Evolutionary conservation across 2,888 invertebrate genomes (phyloP).

Genomic region (Sminthurides aquaticus): DNA sequence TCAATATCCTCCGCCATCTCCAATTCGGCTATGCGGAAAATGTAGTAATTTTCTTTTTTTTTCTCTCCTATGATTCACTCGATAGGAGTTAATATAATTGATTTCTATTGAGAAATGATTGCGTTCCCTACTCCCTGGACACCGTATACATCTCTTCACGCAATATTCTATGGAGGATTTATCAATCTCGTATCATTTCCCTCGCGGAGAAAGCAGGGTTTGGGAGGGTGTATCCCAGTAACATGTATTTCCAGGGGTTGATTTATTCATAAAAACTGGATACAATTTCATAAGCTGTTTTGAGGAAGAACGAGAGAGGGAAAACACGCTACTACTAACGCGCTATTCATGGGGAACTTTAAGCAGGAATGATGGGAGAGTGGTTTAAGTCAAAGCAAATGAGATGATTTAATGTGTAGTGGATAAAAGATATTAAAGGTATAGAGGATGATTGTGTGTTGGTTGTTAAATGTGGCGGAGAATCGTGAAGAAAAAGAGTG

Average conservation of each 20-base stretch:
- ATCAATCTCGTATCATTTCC: no score
- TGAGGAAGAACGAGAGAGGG: neutral
- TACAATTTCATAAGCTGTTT: neutral
- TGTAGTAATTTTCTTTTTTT: neutral
- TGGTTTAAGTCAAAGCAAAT: no score
- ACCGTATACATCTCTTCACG: neutral
- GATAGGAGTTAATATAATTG: no score
- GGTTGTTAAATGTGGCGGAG: neutral
- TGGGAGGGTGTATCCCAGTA: no score
- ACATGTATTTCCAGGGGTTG: neutral
- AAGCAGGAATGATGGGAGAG: no score
- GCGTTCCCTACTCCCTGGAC: neutral
- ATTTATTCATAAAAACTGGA: neutral
- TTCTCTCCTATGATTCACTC: neutral
- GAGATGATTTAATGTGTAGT: neutral
- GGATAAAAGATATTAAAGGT: neutral
- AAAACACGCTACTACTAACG: no score
- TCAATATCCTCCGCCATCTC: neutral
- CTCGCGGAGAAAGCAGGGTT: neutral
- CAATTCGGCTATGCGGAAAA: neutral
- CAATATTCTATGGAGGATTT: neutral
- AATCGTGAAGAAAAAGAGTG: neutral
- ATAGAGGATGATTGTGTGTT: neutral
- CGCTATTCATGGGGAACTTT: no score
- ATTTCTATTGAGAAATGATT: neutral